Conservation (phyloP, 2,113 vertebrate species). For the Brienomyrus brachyistius region DNA sequence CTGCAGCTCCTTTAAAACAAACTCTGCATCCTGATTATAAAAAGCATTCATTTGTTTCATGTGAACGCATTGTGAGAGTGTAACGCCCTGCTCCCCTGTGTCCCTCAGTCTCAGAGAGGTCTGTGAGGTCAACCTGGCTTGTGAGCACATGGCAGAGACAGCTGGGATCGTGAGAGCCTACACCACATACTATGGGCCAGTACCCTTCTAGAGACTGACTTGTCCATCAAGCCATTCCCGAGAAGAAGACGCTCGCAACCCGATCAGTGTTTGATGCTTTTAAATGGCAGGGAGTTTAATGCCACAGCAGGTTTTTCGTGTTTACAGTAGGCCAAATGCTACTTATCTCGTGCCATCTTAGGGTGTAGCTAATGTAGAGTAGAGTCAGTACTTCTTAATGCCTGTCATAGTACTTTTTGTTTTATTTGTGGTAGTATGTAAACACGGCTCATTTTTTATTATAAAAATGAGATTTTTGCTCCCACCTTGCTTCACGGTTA, state of each 20-base stretch:
- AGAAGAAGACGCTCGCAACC: background rate
- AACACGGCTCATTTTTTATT: background rate
- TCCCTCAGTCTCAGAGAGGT: constrained; percentile 56
- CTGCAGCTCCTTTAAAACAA: background rate
- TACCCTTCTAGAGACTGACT: constrained; percentile 49
- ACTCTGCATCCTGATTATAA: background rate
- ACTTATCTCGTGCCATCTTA: background rate
- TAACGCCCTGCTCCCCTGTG: background rate
- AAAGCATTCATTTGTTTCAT: background rate
- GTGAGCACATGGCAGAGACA: constrained; percentile 63
- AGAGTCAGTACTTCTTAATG: background rate
- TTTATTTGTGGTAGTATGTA: background rate
- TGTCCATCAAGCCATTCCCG: background rate
- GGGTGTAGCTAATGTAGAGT: background rate
- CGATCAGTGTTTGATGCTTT: background rate
- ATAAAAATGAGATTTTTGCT: background rate
- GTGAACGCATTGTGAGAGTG: background rate
- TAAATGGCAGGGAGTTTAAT: background rate
- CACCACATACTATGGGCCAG: constrained; percentile 60
- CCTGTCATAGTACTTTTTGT: background rate
- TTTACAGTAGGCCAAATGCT: background rate
- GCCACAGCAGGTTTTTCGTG: background rate
- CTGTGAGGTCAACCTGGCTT: constrained; percentile 63
- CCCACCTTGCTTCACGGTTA: background rate
- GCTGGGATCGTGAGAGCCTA: constrained; percentile 63